Evolutionary conservation across 2,888 invertebrate genomes (phyloP).

Genomic region (Scaptomyza cyrtandrae): DNA sequence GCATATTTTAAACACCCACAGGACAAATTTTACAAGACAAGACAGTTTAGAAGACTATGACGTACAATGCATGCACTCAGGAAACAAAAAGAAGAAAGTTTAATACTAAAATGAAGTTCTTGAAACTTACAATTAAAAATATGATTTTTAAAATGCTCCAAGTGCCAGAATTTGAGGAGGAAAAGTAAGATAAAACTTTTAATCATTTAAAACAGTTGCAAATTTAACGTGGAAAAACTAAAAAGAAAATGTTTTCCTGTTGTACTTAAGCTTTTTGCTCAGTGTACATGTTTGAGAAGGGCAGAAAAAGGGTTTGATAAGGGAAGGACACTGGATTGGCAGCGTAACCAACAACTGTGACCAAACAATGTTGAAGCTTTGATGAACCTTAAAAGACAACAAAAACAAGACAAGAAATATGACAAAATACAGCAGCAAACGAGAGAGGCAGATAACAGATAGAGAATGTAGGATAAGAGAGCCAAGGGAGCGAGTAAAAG

Average conservation of each 20-base stretch:
- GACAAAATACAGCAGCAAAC: constrained; percentile 59
- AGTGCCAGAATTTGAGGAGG: too few relatives aligned
- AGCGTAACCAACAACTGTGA: constrained; percentile 70
- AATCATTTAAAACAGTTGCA: too few relatives aligned
- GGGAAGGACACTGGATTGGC: constrained; percentile 32
- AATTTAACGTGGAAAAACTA: too few relatives aligned
- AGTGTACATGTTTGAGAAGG: too few relatives aligned
- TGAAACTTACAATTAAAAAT: too few relatives aligned
- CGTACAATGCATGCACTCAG: constrained; percentile 39
- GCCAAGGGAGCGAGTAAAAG: constrained; percentile 7
- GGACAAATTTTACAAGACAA: constrained; percentile 77
- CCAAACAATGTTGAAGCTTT: constrained; percentile 79
- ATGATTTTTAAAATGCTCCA: too few relatives aligned
- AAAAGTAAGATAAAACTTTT: too few relatives aligned
- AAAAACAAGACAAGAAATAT: constrained; percentile 59
- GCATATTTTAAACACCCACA: constrained; percentile 76
- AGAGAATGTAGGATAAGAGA: neutral
- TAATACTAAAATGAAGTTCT: too few relatives aligned
- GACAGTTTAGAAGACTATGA: constrained; percentile 71
- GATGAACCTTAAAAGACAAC: constrained; percentile 74
- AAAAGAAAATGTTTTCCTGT: too few relatives aligned
- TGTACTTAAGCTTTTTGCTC: too few relatives aligned
- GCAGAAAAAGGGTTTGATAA: neutral
- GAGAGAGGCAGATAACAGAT: neutral
- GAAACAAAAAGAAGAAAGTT: neutral